A percentile compares a stretch with the other conserved stretches of the same genome.
Conservation (phyloP, 2,797 vertebrate genomes). For the Agapornis canus region DNA sequence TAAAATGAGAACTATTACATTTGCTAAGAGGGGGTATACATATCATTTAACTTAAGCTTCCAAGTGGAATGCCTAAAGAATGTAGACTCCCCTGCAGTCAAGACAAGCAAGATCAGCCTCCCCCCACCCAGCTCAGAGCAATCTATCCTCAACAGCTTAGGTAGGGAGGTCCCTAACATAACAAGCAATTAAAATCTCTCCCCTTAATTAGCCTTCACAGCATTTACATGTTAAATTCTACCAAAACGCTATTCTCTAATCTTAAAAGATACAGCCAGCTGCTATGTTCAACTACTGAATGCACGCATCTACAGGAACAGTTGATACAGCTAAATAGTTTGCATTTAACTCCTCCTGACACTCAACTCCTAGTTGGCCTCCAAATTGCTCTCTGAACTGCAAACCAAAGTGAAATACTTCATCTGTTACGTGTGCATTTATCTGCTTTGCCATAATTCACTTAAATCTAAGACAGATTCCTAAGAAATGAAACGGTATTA, state of each 20-base stretch:
- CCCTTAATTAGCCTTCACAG: neutral
- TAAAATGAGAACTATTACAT: slow-evolving; percentile 15
- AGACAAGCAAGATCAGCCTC: neutral
- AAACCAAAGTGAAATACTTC: neutral
- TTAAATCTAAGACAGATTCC: neutral
- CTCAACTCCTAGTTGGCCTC: neutral
- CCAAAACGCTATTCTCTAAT: neutral
- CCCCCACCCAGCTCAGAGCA: neutral
- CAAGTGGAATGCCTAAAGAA: slow-evolving; percentile 25
- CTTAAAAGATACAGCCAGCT: neutral
- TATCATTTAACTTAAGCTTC: neutral
- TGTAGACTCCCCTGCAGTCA: neutral
- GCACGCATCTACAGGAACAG: neutral
- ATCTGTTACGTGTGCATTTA: neutral
- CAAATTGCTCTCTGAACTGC: neutral
- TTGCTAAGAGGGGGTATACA: neutral
- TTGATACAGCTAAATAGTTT: neutral
- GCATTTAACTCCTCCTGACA: neutral
- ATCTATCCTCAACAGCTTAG: neutral
- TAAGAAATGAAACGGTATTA: neutral
- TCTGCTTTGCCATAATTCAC: neutral
- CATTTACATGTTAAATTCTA: neutral
- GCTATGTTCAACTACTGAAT: neutral
- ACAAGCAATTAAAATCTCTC: neutral
- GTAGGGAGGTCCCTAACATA: neutral